A percentile compares a stretch with the other conserved stretches of the same genome.
phyloP scores from a whole-genome alignment of 2,888 invertebrate genomes.

The Choristoneura rosaceana region DNA sequence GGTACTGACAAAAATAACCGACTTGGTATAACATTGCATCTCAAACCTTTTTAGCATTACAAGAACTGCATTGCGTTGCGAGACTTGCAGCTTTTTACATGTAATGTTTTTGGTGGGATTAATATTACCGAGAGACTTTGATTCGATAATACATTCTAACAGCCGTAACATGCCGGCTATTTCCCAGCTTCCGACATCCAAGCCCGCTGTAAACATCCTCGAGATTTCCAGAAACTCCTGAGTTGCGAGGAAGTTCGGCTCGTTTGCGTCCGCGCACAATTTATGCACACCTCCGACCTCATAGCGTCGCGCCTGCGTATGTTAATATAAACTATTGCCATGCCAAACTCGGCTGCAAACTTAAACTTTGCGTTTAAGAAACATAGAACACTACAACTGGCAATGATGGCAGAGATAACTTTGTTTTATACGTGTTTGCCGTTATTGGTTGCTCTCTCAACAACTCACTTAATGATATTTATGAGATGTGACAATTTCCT shows the following conservation, averaged over 20 bases:
- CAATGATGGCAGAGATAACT: not conserved
- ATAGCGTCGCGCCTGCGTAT: not conserved
- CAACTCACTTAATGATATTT: conserved; percentile 17
- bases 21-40: too few species aligned
- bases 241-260: conserved; percentile 5
- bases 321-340: conserved; percentile 12
- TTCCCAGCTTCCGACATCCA: not conserved
- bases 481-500: conserved; percentile 30
- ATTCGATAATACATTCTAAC: not conserved
- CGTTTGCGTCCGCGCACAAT: conserved; percentile 11
- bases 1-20: too few species aligned
- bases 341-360: conserved; percentile 13
- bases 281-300: conserved; percentile 22
- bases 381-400: too few species aligned
- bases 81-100: too few species aligned
- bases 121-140: not conserved
- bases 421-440: conserved; percentile 4
- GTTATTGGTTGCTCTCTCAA: conserved; percentile 5
- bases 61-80: too few species aligned
- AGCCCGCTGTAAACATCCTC: conserved; percentile 8
- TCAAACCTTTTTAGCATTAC: too few species aligned
- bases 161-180: not conserved
- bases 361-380: not conserved
- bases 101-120: too few species aligned
- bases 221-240: conserved; percentile 2